Evolutionary conservation across 30 jellyfish, hydroid and myxozoan species (phyloP).

Genomic region (Hydractinia echinata): DNA sequence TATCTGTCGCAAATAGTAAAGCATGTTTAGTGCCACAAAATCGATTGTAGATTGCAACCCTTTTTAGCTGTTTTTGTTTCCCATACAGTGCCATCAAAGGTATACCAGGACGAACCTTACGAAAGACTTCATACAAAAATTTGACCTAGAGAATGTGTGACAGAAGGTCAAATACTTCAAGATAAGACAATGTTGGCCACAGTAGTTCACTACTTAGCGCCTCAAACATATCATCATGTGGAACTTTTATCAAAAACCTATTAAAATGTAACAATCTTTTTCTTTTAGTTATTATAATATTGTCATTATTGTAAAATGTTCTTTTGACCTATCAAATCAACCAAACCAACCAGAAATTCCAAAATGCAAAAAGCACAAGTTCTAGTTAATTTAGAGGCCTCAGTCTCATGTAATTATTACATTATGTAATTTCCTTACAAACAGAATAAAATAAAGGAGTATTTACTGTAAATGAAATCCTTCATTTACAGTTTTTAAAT

Average conservation of each 20-base stretch:
- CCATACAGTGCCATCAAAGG: constrained; percentile 96
- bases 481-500: too few relatives aligned
- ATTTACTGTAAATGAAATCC: too few relatives aligned
- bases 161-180: not conserved
- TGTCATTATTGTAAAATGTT: too few relatives aligned
- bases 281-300: too few relatives aligned
- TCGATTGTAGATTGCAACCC: constrained; percentile 82
- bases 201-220: not conserved
- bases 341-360: too few relatives aligned
- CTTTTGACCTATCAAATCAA: too few relatives aligned
- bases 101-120: constrained; percentile 83
- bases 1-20: constrained; percentile 86
- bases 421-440: too few relatives aligned
- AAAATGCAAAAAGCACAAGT: too few relatives aligned
- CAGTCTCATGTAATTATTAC: too few relatives aligned
- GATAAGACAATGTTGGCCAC: not conserved
- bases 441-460: too few relatives aligned
- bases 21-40: constrained; percentile 65
- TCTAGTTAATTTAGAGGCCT: too few relatives aligned
- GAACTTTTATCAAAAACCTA: not conserved
- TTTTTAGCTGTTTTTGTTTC: constrained; percentile 74
- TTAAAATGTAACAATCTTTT: too few relatives aligned
- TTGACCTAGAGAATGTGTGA: constrained; percentile 53
- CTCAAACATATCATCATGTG: not conserved
- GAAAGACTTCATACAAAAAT: constrained; percentile 70